A percentile compares a stretch with the other conserved stretches of the same genome.
Conservation (phyloP, 1,140 invertebrate genomes). For the Ridgeia piscesae region DNA sequence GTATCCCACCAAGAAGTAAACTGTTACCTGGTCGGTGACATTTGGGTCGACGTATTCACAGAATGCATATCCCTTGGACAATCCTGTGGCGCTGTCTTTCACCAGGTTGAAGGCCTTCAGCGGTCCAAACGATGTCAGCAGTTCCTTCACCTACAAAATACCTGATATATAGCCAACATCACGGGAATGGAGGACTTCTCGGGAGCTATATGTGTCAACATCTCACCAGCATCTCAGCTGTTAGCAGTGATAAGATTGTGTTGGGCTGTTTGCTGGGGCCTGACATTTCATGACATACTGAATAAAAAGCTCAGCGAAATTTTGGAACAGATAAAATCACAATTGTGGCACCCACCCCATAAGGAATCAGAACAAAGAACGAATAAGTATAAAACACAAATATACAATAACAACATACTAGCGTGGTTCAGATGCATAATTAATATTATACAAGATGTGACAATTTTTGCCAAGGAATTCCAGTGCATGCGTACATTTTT, state of each 20-base stretch:
- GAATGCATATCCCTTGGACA: conserved; percentile 34
- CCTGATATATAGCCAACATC: background rate
- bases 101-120: conserved; percentile 30
- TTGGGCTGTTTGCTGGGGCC: background rate
- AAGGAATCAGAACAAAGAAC: too few relatives aligned
- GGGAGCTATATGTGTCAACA: background rate
- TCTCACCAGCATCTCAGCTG: background rate
- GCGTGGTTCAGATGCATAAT: too few relatives aligned
- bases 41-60: conserved; percentile 31
- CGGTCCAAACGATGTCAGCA: conserved; percentile 33
- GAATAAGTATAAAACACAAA: too few relatives aligned
- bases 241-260: background rate
- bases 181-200: background rate
- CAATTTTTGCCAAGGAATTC: too few relatives aligned
- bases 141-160: conserved; percentile 26
- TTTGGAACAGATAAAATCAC: too few relatives aligned
- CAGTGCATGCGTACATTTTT: too few relatives aligned
- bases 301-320: too few relatives aligned
- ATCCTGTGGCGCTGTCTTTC: conserved; percentile 29
- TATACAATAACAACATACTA: too few relatives aligned
- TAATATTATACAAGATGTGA: too few relatives aligned
- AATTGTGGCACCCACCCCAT: too few relatives aligned
- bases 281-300: background rate
- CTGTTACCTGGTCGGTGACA: conserved; percentile 28
- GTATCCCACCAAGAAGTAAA: background rate